Evolutionary conservation across 2,113 vertebrate species (phyloP).

Genomic region (Cyphomyrus discorhynchus): DNA sequence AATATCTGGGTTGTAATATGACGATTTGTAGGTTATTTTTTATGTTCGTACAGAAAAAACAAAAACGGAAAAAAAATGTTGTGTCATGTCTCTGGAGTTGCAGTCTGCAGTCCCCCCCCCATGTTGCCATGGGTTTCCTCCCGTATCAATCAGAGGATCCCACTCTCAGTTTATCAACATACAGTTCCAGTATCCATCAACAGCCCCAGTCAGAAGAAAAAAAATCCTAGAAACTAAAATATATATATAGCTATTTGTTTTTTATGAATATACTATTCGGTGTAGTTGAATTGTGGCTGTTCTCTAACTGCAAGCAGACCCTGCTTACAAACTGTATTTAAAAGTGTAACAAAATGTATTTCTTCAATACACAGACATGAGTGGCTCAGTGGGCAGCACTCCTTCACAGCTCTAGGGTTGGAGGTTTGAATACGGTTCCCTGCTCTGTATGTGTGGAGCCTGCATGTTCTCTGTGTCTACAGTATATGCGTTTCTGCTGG

Average conservation of each 20-base stretch:
- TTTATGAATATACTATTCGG: neutral
- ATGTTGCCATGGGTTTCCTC: neutral
- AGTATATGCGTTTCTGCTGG: neutral
- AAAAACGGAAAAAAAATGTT: neutral
- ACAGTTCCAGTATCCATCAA: neutral
- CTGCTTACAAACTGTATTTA: neutral
- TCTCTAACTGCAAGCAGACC: neutral
- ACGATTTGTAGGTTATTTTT: neutral
- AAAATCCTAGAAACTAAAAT: neutral
- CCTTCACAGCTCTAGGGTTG: neutral
- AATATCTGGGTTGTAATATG: neutral
- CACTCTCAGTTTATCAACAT: neutral
- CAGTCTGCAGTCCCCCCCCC: neutral
- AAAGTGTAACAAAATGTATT: neutral
- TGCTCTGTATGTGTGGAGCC: neutral
- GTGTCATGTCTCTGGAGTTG: neutral
- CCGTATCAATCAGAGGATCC: neutral
- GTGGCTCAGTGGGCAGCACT: neutral
- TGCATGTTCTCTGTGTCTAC: neutral
- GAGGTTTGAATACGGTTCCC: neutral
- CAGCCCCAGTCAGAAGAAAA: neutral
- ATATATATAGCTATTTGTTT: neutral
- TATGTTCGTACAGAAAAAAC: neutral
- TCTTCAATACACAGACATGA: neutral
- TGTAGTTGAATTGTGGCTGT: neutral